Evolutionary conservation across 2,797 vertebrate species (phyloP).

Genomic region (Falco naumanni): DNA sequence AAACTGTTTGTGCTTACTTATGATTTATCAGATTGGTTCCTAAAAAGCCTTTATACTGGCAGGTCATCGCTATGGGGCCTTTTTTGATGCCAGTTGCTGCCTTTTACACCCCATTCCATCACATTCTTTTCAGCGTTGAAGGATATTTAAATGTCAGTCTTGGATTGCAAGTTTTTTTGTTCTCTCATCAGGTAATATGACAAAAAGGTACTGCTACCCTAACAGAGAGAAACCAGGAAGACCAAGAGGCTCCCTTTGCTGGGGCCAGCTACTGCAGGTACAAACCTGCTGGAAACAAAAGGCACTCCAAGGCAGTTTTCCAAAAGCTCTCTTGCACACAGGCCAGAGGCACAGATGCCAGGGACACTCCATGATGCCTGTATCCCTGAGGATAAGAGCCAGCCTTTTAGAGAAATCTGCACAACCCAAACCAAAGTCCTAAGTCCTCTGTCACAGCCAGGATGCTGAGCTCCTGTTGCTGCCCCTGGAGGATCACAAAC

Average conservation of each 20-base stretch:
- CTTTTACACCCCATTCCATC: not conserved
- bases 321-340: not conserved
- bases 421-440: too few species aligned
- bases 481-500: fast-evolving
- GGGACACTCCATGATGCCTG: fast-evolving
- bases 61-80: not conserved
- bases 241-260: not conserved
- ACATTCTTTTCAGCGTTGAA: not conserved
- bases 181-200: not conserved
- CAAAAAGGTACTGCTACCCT: not conserved
- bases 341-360: not conserved
- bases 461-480: not conserved
- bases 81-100: not conserved
- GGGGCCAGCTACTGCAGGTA: constrained; percentile 21
- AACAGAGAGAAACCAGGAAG: constrained; percentile 12
- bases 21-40: not conserved
- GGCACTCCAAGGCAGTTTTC: not conserved
- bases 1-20: not conserved
- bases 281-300: constrained; percentile 31
- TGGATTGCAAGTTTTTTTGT: not conserved
- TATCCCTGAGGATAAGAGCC: not conserved
- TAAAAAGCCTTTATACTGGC: not conserved
- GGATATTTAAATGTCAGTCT: not conserved
- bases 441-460: not conserved
- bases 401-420: not conserved